Evolutionary conservation across 2,888 invertebrate species (phyloP).

Genomic region (Coenonympha glycerion): DNA sequence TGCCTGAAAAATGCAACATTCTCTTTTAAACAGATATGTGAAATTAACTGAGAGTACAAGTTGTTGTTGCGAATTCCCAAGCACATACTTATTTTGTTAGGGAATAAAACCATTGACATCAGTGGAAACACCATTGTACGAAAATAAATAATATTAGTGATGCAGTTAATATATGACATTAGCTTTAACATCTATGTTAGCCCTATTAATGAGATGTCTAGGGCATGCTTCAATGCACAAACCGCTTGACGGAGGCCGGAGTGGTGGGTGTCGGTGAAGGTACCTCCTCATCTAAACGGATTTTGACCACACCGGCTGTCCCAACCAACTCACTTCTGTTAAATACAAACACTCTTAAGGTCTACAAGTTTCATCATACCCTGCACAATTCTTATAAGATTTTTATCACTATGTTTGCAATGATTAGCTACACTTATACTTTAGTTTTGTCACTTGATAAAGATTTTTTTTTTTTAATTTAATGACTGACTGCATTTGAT

Average conservation of each 20-base stretch:
- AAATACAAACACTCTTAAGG: conserved; percentile 43
- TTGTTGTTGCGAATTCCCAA: no score
- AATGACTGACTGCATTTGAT: no score
- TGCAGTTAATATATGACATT: conserved; percentile 12
- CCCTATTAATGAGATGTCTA: conserved; percentile 55
- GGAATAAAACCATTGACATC: no score
- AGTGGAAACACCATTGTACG: neutral
- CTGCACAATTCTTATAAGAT: no score
- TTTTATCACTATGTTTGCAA: no score
- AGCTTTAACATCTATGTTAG: conserved; percentile 41
- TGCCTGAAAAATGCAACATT: no score
- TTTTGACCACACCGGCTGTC: conserved; percentile 77
- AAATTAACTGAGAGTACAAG: no score
- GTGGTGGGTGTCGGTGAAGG: conserved; percentile 71
- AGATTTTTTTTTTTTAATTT: neutral
- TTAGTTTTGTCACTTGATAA: no score
- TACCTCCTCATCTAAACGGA: conserved; percentile 71
- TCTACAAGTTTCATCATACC: no score
- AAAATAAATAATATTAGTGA: neutral
- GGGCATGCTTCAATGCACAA: conserved; percentile 63
- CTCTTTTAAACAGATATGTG: no score
- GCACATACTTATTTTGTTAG: no score
- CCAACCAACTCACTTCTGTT: conserved; percentile 79
- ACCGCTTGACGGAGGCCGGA: conserved; percentile 74
- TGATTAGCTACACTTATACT: no score